Conservation (phyloP, 2,888 invertebrate species). For the Tholera decimalis region DNA sequence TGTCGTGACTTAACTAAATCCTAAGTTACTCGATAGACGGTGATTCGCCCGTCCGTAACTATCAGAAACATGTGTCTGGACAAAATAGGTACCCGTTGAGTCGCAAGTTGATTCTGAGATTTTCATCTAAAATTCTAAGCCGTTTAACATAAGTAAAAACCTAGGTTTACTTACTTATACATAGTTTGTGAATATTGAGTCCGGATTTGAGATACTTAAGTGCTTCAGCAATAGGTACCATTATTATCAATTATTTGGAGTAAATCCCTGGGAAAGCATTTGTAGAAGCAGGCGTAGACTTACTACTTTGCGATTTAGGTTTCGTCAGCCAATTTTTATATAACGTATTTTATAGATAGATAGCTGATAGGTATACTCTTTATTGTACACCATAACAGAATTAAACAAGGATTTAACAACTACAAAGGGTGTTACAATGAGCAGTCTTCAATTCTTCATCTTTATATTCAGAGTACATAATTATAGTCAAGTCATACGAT, state of each 20-base stretch:
- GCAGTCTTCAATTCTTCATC: too few relatives aligned
- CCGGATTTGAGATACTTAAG: slow-evolving; percentile 13
- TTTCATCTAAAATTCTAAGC: slow-evolving; percentile 2
- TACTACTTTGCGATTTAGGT: neutral
- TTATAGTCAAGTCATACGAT: too few relatives aligned
- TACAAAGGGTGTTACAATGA: too few relatives aligned
- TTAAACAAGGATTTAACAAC: too few relatives aligned
- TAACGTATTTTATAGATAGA: too few relatives aligned
- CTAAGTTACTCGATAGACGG: slow-evolving; percentile 1
- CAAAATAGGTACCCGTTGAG: slow-evolving; percentile 26
- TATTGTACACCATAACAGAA: too few relatives aligned
- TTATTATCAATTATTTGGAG: slow-evolving; percentile 16
- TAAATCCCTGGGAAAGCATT: neutral
- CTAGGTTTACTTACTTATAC: neutral
- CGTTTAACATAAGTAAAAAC: slow-evolving; percentile 4
- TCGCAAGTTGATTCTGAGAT: slow-evolving; percentile 15
- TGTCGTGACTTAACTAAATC: slow-evolving; percentile 35
- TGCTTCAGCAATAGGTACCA: neutral
- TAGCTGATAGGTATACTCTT: too few relatives aligned
- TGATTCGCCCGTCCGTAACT: slow-evolving; percentile 24
- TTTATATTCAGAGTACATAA: too few relatives aligned
- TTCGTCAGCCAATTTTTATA: too few relatives aligned
- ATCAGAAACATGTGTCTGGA: slow-evolving; percentile 42
- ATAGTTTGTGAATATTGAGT: slow-evolving; percentile 7
- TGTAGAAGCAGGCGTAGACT: slow-evolving; percentile 1